Evolutionary conservation across 2,888 invertebrate species (phyloP), one percentile per base, ranked within the genome.

Genomic region (Saturnia japonica): DNA sequence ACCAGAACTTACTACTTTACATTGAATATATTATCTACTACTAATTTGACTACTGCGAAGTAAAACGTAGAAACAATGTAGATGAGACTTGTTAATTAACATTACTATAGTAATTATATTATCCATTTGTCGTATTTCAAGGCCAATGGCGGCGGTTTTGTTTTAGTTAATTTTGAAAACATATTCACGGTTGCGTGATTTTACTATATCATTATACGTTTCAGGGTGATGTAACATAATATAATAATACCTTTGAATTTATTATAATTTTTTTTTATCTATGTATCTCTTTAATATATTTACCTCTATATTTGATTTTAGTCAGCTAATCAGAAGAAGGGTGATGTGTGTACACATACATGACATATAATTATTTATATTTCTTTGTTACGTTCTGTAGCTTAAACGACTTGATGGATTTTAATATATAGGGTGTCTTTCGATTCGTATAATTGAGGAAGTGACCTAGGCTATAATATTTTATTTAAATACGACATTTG

Each of bases 31-130:
- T 25, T 25, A 57, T 57, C 28, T 60, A 28, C 28, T 60, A 25
- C n/a, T 64, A 64, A 19, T n/a, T n/a, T 40, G 22, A 40, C 11
- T n/a, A 40, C 12, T 62, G 12, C 40, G 9, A 22, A 40, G n/a
- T 40, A 34, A 57, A 64, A 64, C 40, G 40, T 64, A 19, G 64
- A 34, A 34, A 62, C 40, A 40, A 40, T 40, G 16, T 64, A 40
- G 64, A 40, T 7, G 14, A 62, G 64, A 64, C 64, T 64, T 40
- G 40, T 64, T 40, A 64, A 64, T 64, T 40, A 19, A n/a, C 64
- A 40, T 64, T 64, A n/a, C 9, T 9, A 40, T 64, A 64, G 40
- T 64, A 8, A 64, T 19, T 1, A 4, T 8, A 54, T 28, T 57
- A 40, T 34, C 19, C n/a, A 40, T 40, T 60, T 64, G 64, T 64